A percentile compares a stretch with the other conserved stretches of the same genome.
These are phyloP conservation scores for Delia radicum DNA, from an alignment of 1,140 invertebrate species.

Conservation along the genomic window DNA sequence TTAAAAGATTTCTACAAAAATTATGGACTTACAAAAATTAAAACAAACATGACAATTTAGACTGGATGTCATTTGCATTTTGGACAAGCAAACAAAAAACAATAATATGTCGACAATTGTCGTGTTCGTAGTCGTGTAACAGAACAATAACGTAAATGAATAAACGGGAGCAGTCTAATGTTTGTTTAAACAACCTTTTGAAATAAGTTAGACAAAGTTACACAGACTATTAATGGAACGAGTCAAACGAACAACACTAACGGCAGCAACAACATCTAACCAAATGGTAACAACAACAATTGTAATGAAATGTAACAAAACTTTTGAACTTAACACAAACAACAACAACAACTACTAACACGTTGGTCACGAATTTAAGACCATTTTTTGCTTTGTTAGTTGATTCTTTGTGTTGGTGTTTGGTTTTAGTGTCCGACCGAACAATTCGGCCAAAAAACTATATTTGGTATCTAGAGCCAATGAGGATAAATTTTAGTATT, in stretches of 20 bases:
- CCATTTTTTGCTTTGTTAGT: neutral
- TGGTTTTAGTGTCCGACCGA: neutral
- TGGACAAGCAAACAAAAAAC: too few species aligned
- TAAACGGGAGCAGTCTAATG: neutral
- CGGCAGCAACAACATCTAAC: neutral
- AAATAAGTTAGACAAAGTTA: neutral
- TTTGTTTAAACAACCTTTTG: neutral
- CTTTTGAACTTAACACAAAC: neutral
- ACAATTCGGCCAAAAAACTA: too few species aligned
- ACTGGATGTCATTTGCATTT: neutral
- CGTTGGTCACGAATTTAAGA: slow-evolving; percentile 19
- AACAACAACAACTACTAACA: slow-evolving; percentile 18
- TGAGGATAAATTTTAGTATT: too few species aligned
- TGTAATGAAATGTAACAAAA: slow-evolving; percentile 3
- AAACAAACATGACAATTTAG: neutral
- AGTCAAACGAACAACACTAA: neutral
- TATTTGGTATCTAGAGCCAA: too few species aligned
- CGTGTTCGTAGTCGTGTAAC: neutral
- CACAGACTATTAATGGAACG: neutral
- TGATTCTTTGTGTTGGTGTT: neutral
- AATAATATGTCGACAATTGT: neutral
- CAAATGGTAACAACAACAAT: neutral
- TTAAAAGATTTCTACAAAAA: neutral
- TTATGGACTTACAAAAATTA: neutral
- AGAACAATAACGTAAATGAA: neutral